Conservation (phyloP, 2,888 invertebrate genomes). For the Gastracanthus pulcherrimus region DNA sequence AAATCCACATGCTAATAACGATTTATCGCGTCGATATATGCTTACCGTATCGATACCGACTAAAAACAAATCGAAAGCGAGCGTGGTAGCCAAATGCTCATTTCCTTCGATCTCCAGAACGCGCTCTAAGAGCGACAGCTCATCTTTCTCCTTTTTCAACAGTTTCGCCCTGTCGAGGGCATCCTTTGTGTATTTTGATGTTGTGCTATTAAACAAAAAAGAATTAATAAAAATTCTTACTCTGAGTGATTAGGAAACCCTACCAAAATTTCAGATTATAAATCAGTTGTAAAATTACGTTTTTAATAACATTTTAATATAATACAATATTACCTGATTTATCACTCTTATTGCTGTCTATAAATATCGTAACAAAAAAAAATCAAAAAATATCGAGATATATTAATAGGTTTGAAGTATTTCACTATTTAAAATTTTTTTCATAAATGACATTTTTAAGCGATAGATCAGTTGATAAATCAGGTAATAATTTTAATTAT, state of each 20-base stretch:
- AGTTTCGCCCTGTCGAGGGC: conserved; percentile 77
- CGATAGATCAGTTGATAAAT: neutral
- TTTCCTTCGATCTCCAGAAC: conserved; percentile 81
- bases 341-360: too few relatives aligned
- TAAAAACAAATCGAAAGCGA: conserved; percentile 86
- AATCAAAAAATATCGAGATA: too few relatives aligned
- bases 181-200: conserved; percentile 81
- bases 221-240: neutral
- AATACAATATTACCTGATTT: too few relatives aligned
- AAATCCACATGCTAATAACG: neutral
- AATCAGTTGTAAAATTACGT: too few relatives aligned
- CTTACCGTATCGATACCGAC: conserved; percentile 89
- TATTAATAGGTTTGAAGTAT: too few relatives aligned
- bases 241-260: too few relatives aligned
- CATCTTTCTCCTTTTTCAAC: conserved; percentile 72
- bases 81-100: conserved; percentile 83
- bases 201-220: conserved; percentile 78
- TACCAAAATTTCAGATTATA: too few relatives aligned
- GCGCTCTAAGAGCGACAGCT: conserved; percentile 83
- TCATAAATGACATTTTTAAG: neutral
- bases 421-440: too few relatives aligned
- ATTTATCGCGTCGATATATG: conserved; percentile 16
- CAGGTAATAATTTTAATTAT: too few relatives aligned
- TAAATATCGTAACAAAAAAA: too few relatives aligned
- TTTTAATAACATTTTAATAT: too few relatives aligned